A percentile compares a stretch with the other conserved stretches of the same genome.
Conservation (phyloP, 2,113 vertebrate species). For the Tragelaphus scriptus region DNA sequence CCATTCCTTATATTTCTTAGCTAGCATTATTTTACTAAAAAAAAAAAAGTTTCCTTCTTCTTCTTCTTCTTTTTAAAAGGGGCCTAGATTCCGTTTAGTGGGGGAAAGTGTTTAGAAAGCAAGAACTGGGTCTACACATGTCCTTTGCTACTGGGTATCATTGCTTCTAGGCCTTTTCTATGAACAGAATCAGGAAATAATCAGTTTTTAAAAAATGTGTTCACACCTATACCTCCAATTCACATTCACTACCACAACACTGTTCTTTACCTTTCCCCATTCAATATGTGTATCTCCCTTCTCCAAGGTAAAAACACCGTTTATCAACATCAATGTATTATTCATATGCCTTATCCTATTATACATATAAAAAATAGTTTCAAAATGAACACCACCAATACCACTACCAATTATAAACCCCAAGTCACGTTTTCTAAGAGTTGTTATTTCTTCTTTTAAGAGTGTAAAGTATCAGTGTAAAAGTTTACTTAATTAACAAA, state of each 20-base stretch:
- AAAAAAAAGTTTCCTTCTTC: background rate
- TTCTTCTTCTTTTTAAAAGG: background rate
- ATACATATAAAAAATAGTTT: background rate
- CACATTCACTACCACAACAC: background rate
- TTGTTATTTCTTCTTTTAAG: background rate
- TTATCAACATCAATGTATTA: background rate
- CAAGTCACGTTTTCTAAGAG: background rate
- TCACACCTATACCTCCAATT: background rate
- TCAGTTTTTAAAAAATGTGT: background rate
- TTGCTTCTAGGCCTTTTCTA: background rate
- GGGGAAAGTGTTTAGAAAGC: background rate
- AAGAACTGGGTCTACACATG: background rate
- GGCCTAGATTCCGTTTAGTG: background rate
- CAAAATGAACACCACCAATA: background rate
- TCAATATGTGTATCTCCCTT: background rate
- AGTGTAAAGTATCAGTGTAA: background rate
- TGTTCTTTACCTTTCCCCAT: background rate
- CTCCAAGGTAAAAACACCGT: background rate
- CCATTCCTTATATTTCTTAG: background rate
- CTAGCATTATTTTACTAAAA: background rate
- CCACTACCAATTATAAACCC: background rate
- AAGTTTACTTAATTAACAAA: conserved; percentile 7
- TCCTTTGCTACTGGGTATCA: background rate
- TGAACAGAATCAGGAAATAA: background rate
- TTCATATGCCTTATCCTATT: background rate